Conservation (phyloP, 2,888 invertebrate genomes). For the Eupeodes luniger region DNA sequence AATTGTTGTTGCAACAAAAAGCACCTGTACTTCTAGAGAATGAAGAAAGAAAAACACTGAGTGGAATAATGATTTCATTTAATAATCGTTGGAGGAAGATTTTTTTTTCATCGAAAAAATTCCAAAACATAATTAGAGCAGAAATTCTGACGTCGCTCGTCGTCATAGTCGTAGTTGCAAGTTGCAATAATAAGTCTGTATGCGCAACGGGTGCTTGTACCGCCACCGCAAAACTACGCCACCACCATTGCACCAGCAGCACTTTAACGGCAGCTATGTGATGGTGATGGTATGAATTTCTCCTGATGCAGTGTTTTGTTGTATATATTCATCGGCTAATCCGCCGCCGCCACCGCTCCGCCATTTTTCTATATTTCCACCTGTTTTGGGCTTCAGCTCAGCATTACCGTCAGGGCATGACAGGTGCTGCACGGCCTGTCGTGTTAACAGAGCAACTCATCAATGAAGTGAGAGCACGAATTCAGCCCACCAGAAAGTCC, state of each 20-base stretch:
- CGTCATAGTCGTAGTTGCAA: slow-evolving; percentile 80
- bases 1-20: slow-evolving; percentile 40
- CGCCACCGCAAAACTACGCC: slow-evolving; percentile 55
- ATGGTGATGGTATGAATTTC: slow-evolving; percentile 60
- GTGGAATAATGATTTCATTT: slow-evolving; percentile 60
- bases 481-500: slow-evolving; percentile 74
- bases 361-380: slow-evolving; percentile 54
- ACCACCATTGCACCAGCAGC: background rate
- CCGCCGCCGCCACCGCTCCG: background rate
- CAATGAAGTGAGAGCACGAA: slow-evolving; percentile 76
- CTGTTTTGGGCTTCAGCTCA: slow-evolving; percentile 47
- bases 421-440: slow-evolving; percentile 72
- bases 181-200: slow-evolving; percentile 79
- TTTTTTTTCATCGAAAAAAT: slow-evolving; percentile 75
- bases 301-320: slow-evolving; percentile 7
- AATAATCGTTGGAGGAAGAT: slow-evolving; percentile 53
- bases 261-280: background rate
- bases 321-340: background rate
- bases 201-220: slow-evolving; percentile 46
- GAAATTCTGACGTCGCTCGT: slow-evolving; percentile 84
- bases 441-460: slow-evolving; percentile 75
- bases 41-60: slow-evolving; percentile 16
- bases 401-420: slow-evolving; percentile 34
- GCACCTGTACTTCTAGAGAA: slow-evolving; percentile 8
- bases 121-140: slow-evolving; percentile 84